Evolutionary conservation across 1,140 invertebrate genomes (phyloP), one percentile per base, ranked within the genome.

Genomic region (Phymastichus coffea): DNA sequence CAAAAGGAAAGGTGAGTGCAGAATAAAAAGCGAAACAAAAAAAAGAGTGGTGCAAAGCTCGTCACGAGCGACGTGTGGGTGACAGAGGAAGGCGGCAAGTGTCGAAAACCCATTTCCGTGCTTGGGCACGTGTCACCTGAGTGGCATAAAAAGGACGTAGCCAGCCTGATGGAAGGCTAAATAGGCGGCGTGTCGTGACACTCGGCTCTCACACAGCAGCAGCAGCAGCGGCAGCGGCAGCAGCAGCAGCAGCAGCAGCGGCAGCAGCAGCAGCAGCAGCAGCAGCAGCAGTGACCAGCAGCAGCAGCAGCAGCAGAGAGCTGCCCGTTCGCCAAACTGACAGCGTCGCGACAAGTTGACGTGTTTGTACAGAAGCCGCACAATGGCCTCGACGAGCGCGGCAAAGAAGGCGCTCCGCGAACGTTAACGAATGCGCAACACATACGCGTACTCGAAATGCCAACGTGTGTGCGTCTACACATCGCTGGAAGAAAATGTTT

Each of bases 111-210:
- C 57, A 68, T 66, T 66, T 68, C 66, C 64, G 61, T 40, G 53
- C 43, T 38, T 6, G 28, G 33, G 43, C 59, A 46, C 44, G 67
- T 71, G 70, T 71, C 67, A 69, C 65, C 52, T 65, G 66, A 69
- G 66, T 65, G 64, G 69, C 65, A 66, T 69, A 70, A 72, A 72
- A 73, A 65, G 66, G 68, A 68, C 66, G 60, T 55, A 55, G 66
- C 63, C n/a, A n/a, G n/a, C n/a, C n/a, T 68, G 71, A 74, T 72
- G 67, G 71, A 73, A 73, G 70, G 70, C 68, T 72, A 72, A 74
- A 75, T 70, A 67, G 69, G 25, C 67, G 63, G 67, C 65, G 61
- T 63, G 57, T 69, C 66, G 65, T 73, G 70, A 71, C 69, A 71
- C 64, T 64, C 37, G 57, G 35, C 28, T 6, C 28, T 7, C 28